Conservation (phyloP, 1,140 invertebrate species). For the Helicoverpa armigera region DNA sequence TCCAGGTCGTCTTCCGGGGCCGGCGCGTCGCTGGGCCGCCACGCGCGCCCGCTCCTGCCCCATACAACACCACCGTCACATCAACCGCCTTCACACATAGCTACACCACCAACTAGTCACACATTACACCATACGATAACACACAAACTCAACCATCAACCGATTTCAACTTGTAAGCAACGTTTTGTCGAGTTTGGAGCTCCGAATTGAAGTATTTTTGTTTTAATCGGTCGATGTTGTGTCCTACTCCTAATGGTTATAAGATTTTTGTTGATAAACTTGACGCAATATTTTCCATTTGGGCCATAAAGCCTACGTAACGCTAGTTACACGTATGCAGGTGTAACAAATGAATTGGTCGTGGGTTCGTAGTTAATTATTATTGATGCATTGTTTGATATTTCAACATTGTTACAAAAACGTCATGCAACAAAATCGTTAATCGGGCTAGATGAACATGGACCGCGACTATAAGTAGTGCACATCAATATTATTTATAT, state of each 20-base stretch:
- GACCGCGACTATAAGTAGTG: slow-evolving; percentile 1
- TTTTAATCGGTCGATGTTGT: slow-evolving; percentile 14
- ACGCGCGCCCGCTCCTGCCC: slow-evolving; percentile 82
- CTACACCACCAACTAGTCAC: slow-evolving; percentile 47
- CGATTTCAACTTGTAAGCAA: slow-evolving; percentile 22
- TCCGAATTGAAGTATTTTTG: slow-evolving; percentile 10
- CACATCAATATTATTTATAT: slow-evolving; percentile 1
- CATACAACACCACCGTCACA: slow-evolving; percentile 77
- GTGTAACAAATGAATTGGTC: slow-evolving; percentile 9
- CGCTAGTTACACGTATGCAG: slow-evolving; percentile 11
- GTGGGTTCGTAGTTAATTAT: not conserved
- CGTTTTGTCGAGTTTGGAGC: not conserved
- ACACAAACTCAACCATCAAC: slow-evolving; percentile 37
- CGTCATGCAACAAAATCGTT: slow-evolving; percentile 19
- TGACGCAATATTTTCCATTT: not conserved
- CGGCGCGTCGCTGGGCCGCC: slow-evolving; percentile 78
- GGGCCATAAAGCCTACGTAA: not conserved
- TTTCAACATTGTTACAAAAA: not conserved
- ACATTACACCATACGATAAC: slow-evolving; percentile 33
- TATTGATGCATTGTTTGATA: not conserved
- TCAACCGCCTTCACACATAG: slow-evolving; percentile 33
- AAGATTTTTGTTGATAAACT: not conserved
- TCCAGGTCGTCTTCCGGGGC: slow-evolving; percentile 79
- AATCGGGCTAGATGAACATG: slow-evolving; percentile 4
- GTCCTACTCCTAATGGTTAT: not conserved